phyloP scores from a whole-genome alignment of 2,797 vertebrate genomes.

The Novumbra hubbsi region DNA sequence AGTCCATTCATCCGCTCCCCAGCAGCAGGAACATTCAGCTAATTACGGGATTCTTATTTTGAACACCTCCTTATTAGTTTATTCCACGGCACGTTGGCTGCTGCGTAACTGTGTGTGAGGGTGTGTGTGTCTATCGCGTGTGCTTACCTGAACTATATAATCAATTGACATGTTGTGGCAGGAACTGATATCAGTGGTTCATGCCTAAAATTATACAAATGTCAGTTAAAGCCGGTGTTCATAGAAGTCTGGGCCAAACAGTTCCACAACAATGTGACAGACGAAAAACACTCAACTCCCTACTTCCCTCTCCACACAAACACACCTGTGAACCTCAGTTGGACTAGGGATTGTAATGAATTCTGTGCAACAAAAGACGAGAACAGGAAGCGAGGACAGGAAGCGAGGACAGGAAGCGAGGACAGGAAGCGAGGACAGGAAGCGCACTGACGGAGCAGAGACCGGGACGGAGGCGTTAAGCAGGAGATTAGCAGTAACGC shows the following conservation, averaged over 20 bases:
- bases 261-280: too few species aligned
- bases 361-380: constrained; percentile 18
- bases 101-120: neutral
- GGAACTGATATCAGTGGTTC: too few species aligned
- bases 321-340: constrained; percentile 47
- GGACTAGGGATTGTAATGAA: constrained; percentile 55
- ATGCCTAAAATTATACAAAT: neutral
- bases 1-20: constrained; percentile 94
- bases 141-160: too few species aligned
- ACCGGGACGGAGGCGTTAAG: constrained; percentile 51
- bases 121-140: neutral
- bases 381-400: constrained; percentile 68
- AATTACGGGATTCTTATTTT: constrained; percentile 99
- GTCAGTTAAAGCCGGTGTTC: too few species aligned
- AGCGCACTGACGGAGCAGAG: constrained; percentile 76
- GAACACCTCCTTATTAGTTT: constrained; percentile 98
- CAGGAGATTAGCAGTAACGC: constrained; percentile 19
- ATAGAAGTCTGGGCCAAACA: too few species aligned
- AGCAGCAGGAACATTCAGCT: constrained; percentile 98
- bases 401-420: constrained; percentile 68
- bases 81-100: constrained; percentile 74
- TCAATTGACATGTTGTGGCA: too few species aligned
- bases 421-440: constrained; percentile 53
- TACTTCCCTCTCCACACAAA: neutral
- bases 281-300: too few species aligned